Conservation (phyloP, 2,113 vertebrate species). For the Takifugu flavidus region DNA sequence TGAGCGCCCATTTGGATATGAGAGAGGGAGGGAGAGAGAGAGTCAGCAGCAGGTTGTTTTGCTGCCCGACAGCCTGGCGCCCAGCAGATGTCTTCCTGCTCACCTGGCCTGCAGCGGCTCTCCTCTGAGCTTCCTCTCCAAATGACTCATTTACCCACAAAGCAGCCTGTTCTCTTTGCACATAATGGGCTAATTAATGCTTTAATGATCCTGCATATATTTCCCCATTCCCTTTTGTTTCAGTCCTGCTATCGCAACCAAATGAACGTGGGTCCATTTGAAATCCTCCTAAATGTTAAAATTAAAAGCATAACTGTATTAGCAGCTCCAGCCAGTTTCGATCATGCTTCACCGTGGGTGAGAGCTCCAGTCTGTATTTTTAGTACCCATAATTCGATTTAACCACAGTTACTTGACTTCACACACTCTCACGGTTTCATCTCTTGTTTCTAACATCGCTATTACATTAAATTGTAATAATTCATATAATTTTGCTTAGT, state of each 20-base stretch:
- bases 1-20: conserved; percentile 11
- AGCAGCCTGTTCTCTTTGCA: conserved; percentile 63
- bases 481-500: conserved; percentile 10
- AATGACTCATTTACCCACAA: conserved; percentile 77
- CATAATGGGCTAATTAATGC: conserved; percentile 71
- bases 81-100: conserved; percentile 71
- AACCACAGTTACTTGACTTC: conserved; percentile 21
- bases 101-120: conserved; percentile 48
- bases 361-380: neutral
- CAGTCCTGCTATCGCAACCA: conserved; percentile 2
- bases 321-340: too few relatives aligned
- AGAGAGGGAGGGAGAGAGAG: conserved; percentile 7
- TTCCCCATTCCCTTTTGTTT: conserved; percentile 43
- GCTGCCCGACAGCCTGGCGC: conserved; percentile 52
- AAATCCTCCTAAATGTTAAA: too few relatives aligned
- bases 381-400: conserved; percentile 1
- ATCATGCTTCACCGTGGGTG: neutral
- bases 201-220: conserved; percentile 67
- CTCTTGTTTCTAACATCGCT: conserved; percentile 27
- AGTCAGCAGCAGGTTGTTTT: conserved; percentile 65
- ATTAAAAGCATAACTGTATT: too few relatives aligned
- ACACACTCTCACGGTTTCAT: conserved; percentile 24
- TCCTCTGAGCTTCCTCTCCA: conserved; percentile 68
- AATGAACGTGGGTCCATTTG: too few relatives aligned
- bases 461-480: conserved; percentile 11